Base-by-base conservation (phyloP, 2,888 invertebrate species). In the Drosophila melanosoma region DNA sequence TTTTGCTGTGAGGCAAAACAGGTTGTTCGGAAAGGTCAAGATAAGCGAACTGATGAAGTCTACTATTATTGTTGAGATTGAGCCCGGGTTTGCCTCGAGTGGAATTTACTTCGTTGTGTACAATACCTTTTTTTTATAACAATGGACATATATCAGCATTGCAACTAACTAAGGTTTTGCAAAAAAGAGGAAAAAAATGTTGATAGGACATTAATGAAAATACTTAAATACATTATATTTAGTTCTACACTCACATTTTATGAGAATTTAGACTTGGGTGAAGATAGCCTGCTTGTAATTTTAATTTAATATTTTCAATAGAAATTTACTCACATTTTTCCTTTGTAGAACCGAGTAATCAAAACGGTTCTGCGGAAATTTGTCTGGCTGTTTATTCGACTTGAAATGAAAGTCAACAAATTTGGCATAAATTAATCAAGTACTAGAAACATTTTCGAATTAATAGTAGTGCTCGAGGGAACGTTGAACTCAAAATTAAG, bases 31-130 rank as follows among this genome's bases (percentile, higher is more conserved):
- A 74, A 61, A 74, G 74, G 56, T 68, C 67, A 74, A 63, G 63
- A 56, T 63, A 73, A 60, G 62, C 49, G 17, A 62, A 48, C 51
- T 62, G 63, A 68, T 63, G 73, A 73, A 74, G 68, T 54, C 54
- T 29, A 26, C 54, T 54, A 1, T 36, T 33, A 57, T 61, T 49
- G 42, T 59, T 54, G 7, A 58, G 38, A 54, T 57, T 64, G 17
- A 36, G 35, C 49, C 26, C 29, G 26, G 26, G 42, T 38, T 45
- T 38, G 38, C 58, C 53, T 29, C 12, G 2, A 17, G 29, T n/a
- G 32, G 7, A 26, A 38, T 53, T 45, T 33, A 15, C 32, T 20
- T 26, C 3, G 20, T 8, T 15, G 38, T 32, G 12, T 20, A 7
- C 33, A 42, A 35, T n/a, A 38, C 42, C 26, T 62, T 40, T 42